phyloP scores from a whole-genome alignment of 2,888 invertebrate species.

The Tromatobia lineatoria region DNA sequence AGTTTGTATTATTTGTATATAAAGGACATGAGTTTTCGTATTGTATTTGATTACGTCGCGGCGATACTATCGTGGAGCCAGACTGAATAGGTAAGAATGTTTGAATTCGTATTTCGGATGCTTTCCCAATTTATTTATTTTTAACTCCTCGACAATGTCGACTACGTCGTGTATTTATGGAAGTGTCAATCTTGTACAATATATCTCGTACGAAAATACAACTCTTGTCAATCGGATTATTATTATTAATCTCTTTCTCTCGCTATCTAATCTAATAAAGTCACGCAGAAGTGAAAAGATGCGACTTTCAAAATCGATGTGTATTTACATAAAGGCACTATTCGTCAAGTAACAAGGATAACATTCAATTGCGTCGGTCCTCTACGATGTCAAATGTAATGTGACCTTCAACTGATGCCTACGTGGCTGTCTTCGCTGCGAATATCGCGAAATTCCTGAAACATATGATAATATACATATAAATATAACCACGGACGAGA shows the following conservation, averaged over 20 bases:
- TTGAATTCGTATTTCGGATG: background rate
- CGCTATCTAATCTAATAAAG: slow-evolving; percentile 3
- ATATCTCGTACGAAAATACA: slow-evolving; percentile 57
- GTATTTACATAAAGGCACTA: slow-evolving; percentile 63
- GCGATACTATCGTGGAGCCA: slow-evolving; percentile 53
- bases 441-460: slow-evolving; percentile 80
- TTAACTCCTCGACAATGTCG: background rate
- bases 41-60: background rate
- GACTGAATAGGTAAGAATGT: slow-evolving; percentile 23
- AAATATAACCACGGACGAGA: too few species aligned
- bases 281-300: background rate
- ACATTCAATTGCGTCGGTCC: slow-evolving; percentile 17
- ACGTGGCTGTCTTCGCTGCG: slow-evolving; percentile 78
- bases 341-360: slow-evolving; percentile 33
- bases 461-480: slow-evolving; percentile 6
- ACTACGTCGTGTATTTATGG: slow-evolving; percentile 23
- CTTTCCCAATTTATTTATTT: background rate
- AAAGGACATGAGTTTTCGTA: slow-evolving; percentile 10
- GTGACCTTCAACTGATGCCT: slow-evolving; percentile 80
- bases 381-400: background rate
- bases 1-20: slow-evolving; percentile 23
- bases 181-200: slow-evolving; percentile 4
- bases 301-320: slow-evolving; percentile 31
- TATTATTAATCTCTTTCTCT: slow-evolving; percentile 37
- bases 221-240: slow-evolving; percentile 14